Evolutionary conservation across 1,140 invertebrate species (phyloP), one percentile per base, ranked within the genome.

Genomic region (Eufriesea mexicana): DNA sequence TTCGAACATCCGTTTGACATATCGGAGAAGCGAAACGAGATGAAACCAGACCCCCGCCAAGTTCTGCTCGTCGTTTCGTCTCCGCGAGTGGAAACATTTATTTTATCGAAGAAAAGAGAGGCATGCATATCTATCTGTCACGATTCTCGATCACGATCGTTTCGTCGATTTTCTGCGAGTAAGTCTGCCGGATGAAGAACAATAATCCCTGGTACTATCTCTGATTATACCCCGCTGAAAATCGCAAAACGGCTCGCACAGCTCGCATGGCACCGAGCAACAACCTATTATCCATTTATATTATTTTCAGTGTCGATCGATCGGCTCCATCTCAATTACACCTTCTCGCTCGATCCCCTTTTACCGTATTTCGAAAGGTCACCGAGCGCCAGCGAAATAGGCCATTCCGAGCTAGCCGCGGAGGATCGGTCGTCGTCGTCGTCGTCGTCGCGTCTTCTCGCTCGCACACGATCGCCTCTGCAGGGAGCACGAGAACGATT

Each of bases 301-400:
- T 87, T 87, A 86, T 87, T 87, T 84, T 68, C 76, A 87, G 75
- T 62, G 75, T 80, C 82, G 86, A 87, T 86, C 85, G 86, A 87
- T 79, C 86, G 86, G 68, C 76, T 80, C 47, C 23, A 59, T 64
- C 61, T 75, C 71, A 73, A 87, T 87, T 84, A 87, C 85, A 80
- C 85, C 71, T 61, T 66, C 49, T 62, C 20, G 76, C 74, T 62
- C 55, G 79, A 70, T 70, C 6, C 23, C 20, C 45, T 71, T 51
- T 70, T 73, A 20, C 68, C 54, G 79, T 73, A 57, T 80, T 81
- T 78, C 86, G 78, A 87, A 88, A 88, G 86, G 86, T 87, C 86
- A 75, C n/a, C 66, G 66, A 64, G 35, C 62, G 54, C 20, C 47
- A 45, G 79, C 62, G 75, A 87, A 87, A 87, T 87, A 84, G 85